These are phyloP conservation scores for Cetonia aurata DNA, from an alignment of 2,888 invertebrate genomes.

Conservation along the genomic window DNA sequence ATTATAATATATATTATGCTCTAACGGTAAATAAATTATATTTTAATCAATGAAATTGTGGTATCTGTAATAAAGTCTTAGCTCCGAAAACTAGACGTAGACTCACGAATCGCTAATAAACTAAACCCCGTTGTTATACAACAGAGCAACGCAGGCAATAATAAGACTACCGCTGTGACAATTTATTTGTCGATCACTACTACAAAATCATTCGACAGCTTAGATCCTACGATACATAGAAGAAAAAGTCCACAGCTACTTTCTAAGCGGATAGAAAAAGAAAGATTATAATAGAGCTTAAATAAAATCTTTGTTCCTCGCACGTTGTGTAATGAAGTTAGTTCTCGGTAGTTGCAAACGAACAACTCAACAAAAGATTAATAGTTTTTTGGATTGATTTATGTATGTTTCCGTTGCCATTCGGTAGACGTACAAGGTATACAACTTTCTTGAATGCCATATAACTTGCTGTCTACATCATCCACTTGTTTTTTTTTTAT, in stretches of 20 bases:
- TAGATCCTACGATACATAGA: neutral
- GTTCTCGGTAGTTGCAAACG: neutral
- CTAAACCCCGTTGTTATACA: neutral
- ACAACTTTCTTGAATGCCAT: too few relatives aligned
- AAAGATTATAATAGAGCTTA: neutral
- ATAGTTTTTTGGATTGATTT: conserved; percentile 16
- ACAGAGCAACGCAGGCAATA: neutral
- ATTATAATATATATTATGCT: too few relatives aligned
- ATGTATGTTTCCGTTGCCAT: neutral
- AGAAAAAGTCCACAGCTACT: conserved; percentile 1
- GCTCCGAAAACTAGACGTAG: neutral
- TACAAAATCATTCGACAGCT: conserved; percentile 30
- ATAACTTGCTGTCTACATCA: too few relatives aligned
- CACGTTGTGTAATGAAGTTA: conserved; percentile 23
- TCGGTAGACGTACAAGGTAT: too few relatives aligned
- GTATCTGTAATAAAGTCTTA: neutral
- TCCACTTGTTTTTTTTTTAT: too few relatives aligned
- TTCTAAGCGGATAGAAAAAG: neutral
- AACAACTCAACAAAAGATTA: conserved; percentile 8
- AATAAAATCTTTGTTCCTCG: neutral
- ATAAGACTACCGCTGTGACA: conserved; percentile 44
- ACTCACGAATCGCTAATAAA: neutral
- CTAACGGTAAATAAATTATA: too few relatives aligned
- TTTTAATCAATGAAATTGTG: too few relatives aligned
- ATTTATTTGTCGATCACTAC: conserved; percentile 44